A percentile compares a stretch with the other conserved stretches of the same genome.
Conservation (phyloP, 2,888 invertebrate genomes). For the Formica aserva region DNA sequence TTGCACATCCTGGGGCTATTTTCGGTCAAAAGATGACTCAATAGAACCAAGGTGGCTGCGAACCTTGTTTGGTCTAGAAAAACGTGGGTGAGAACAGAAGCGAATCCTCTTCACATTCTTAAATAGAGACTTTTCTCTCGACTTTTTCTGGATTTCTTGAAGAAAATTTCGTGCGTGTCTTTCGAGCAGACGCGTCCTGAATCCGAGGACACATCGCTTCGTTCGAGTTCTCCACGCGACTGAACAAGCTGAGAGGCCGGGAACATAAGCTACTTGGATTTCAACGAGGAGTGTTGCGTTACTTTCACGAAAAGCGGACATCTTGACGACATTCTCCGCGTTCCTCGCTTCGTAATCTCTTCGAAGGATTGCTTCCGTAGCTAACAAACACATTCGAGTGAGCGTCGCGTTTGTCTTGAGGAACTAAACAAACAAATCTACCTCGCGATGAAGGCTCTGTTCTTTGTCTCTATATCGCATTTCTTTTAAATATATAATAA, state of each 20-base stretch:
- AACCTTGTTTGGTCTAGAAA: neutral
- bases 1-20: neutral
- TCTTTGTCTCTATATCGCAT: neutral
- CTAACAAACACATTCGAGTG: slow-evolving; percentile 45
- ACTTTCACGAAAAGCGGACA: slow-evolving; percentile 57
- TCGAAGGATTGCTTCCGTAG: slow-evolving; percentile 39
- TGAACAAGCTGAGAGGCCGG: slow-evolving; percentile 61
- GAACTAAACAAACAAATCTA: slow-evolving; percentile 38
- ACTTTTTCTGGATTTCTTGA: slow-evolving; percentile 35
- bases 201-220: slow-evolving; percentile 38
- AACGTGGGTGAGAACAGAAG: slow-evolving; percentile 1
- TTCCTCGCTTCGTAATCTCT: slow-evolving; percentile 44
- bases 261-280: slow-evolving; percentile 70
- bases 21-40: neutral
- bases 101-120: slow-evolving; percentile 12
- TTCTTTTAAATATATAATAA: neutral
- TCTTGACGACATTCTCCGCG: slow-evolving; percentile 53
- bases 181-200: slow-evolving; percentile 31
- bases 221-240: slow-evolving; percentile 50
- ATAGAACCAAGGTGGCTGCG: neutral
- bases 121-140: slow-evolving; percentile 30
- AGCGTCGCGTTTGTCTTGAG: slow-evolving; percentile 22
- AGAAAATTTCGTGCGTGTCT: slow-evolving; percentile 41
- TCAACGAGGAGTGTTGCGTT: slow-evolving; percentile 65
- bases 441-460: neutral